Evolutionary conservation across 1,140 invertebrate species (phyloP), one percentile per base, ranked within the genome.

Genomic region (Danaus melanippus): DNA sequence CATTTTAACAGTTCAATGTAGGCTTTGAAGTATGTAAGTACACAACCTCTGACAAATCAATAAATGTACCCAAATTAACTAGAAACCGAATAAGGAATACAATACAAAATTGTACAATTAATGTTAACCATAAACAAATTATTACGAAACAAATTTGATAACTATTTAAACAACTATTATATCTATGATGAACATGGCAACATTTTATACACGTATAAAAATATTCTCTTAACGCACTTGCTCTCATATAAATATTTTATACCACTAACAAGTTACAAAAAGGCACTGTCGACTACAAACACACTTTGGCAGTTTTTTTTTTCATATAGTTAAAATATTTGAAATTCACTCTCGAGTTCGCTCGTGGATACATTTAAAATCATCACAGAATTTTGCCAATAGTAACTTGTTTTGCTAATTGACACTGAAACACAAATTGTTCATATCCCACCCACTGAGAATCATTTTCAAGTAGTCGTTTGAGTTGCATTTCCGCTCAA

Each of bases 281-380:
- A 86, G 84, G 84, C 81, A 86, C 84, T 84, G 80, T 86, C 79
- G 84, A 86, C 84, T 85, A 86, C 84, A 85, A 84, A 86, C 84
- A 86, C 84, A 85, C 82, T 86, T 86, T 86, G 84, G 84, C 84
- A 86, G 84, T 77, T 81, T 76, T 7, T 32, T 32, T 74, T 74
- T 74, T n/a, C n/a, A 71, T 66, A 74, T 71, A 72, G 56, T 73
- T 66, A 66, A 66, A 62, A 73, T 66, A 59, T 73, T 71, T 67
- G 71, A 32, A 32, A 32, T 32, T 32, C 62, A 74, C 67, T 69
- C 64, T 71, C 67, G 53, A 72, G 66, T 76, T 64, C 66, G 60
- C 42, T 50, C 60, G 60, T 56, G 69, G 67, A 73, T 62, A 54
- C 72, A 68, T 72, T 76, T 69, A 65, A 53, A 69, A 71, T 71